These are phyloP conservation scores for Grammomys surdaster DNA, from an alignment of 2,113 vertebrate species.

Conservation along the genomic window DNA sequence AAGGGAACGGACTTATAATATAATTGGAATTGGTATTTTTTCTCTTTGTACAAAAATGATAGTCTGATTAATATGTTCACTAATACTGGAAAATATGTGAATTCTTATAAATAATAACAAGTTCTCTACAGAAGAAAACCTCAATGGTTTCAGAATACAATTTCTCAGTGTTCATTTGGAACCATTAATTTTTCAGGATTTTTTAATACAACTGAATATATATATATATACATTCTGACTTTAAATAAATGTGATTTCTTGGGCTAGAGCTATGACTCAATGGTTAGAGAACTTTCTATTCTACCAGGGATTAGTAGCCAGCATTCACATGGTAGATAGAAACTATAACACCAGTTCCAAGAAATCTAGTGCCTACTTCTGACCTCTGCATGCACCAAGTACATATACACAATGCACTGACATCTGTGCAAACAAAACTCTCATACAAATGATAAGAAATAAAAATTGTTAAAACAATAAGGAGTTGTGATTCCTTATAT, in stretches of 20 bases:
- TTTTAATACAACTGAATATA: not conserved
- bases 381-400: not conserved
- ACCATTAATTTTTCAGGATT: not conserved
- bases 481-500: not conserved
- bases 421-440: not conserved
- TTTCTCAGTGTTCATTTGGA: not conserved
- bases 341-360: not conserved
- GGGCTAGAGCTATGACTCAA: not conserved
- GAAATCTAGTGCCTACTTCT: not conserved
- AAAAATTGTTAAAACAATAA: not conserved
- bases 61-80: not conserved
- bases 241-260: not conserved
- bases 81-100: not conserved
- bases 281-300: not conserved
- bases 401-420: not conserved
- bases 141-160: not conserved
- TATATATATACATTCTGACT: not conserved
- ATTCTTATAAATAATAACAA: not conserved
- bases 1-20: not conserved
- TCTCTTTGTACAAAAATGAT: not conserved
- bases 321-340: not conserved
- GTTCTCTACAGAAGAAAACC: not conserved
- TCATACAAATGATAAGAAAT: not conserved
- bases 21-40: not conserved
- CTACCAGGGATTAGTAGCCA: not conserved